Conservation (phyloP, 1,140 invertebrate species). For the Drosophila funebris region DNA sequence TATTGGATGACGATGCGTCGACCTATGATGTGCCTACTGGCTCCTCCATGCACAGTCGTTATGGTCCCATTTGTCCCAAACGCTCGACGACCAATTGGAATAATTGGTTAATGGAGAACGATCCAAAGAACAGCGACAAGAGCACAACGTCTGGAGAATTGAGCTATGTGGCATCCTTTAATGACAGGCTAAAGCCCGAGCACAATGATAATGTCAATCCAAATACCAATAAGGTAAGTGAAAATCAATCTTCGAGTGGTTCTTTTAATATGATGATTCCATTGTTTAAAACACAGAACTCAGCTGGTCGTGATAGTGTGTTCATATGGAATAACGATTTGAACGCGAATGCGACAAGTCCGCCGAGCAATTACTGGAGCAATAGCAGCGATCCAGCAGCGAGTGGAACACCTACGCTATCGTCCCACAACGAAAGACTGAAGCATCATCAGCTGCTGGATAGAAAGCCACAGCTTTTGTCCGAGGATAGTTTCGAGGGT, state of each 20-base stretch:
- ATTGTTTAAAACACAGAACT: too few species aligned
- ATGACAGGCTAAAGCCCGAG: slow-evolving; percentile 20
- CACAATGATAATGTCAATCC: slow-evolving; percentile 44
- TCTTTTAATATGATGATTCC: not conserved
- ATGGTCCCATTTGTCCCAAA: slow-evolving; percentile 91
- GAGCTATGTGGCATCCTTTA: slow-evolving; percentile 30
- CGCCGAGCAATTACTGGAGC: slow-evolving; percentile 37
- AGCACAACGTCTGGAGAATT: slow-evolving; percentile 81
- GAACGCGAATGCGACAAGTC: slow-evolving; percentile 40
- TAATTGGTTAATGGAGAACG: slow-evolving; percentile 59
- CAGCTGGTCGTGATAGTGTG: slow-evolving; percentile 34
- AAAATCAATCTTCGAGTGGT: not conserved
- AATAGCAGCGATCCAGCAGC: slow-evolving; percentile 27
- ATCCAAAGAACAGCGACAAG: slow-evolving; percentile 35
- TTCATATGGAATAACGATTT: slow-evolving; percentile 51
- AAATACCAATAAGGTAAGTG: slow-evolving; percentile 62
- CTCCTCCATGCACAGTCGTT: slow-evolving; percentile 86
- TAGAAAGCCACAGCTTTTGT: slow-evolving; percentile 61
- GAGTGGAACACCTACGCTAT: slow-evolving; percentile 1
- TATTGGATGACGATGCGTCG: slow-evolving; percentile 89
- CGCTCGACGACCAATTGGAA: slow-evolving; percentile 72
- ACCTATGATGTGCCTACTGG: slow-evolving; percentile 90
- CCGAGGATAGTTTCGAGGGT: slow-evolving; percentile 72
- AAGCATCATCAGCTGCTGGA: slow-evolving; percentile 52
- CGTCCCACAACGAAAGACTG: slow-evolving; percentile 48